Evolutionary conservation across 2,888 invertebrate genomes (phyloP), one percentile per base, ranked within the genome.

Genomic region (Periphyllus acericola): DNA sequence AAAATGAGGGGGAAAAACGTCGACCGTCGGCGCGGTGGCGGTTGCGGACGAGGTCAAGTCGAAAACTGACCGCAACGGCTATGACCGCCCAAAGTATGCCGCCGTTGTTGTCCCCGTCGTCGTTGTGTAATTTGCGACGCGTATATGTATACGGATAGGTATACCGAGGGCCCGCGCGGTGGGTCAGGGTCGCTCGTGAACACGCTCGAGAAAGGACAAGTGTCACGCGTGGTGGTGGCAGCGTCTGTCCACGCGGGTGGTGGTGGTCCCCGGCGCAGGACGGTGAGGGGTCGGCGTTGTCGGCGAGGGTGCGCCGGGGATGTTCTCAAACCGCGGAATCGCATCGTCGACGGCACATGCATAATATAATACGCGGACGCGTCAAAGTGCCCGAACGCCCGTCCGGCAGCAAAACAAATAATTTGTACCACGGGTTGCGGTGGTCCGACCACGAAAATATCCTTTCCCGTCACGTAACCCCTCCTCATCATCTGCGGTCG

Each of bases 141-240:
- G n/a, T n/a, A n/a, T n/a, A n/a, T n/a, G n/a, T n/a, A n/a, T n/a
- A n/a, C n/a, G 21, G 17, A 21, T 55, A 40, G 40, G 40, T 9
- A 9, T 40, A 40, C 6, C 40, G 3, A 5, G 5, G 5, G 9
- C 40, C n/a, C n/a, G 6, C 8, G 46, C n/a, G 52, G 1, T 5
- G 52, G 78, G 78, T 78, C 78, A 78, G 32, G 78, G 78, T 78
- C 52, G 52, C 32, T 29, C 32, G 78, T 9, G 78, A 17, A 32
- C 25, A 46, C 78, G 21, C 3, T 19, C 52, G 78, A 32, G 32
- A 76, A 78, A 52, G 19, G 32, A 52, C 78, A 55, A 78, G 40
- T 52, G 52, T 55, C 78, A 78, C 32, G 76, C 46, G 52, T 9
- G 34, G 5, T 46, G 46, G 46, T 14, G 55, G 17, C 40, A 8